phyloP scores from a whole-genome alignment of 1,140 invertebrate species.

The Bilobella aurantiaca region DNA sequence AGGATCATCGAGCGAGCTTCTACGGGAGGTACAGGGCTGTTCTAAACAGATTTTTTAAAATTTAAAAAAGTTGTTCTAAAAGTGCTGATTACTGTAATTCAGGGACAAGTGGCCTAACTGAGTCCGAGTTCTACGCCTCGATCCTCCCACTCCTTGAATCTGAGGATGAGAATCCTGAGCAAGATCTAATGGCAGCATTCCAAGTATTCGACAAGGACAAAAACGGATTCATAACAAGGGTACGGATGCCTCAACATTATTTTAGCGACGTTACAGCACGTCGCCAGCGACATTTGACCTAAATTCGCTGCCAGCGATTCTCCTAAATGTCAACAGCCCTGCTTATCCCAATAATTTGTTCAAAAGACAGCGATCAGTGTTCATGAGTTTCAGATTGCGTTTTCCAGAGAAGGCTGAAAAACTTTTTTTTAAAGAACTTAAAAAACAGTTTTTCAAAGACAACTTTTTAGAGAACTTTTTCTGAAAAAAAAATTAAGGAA shows the following conservation, averaged over 20 bases:
- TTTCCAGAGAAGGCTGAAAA: too few relatives aligned
- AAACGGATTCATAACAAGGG: slow-evolving; percentile 60
- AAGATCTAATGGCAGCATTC: slow-evolving; percentile 63
- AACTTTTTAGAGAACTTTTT: too few relatives aligned
- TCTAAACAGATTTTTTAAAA: too few relatives aligned
- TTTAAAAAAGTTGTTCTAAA: not conserved
- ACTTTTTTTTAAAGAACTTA: too few relatives aligned
- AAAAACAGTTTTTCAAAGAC: too few relatives aligned
- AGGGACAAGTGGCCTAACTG: not conserved
- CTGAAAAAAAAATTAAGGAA: too few relatives aligned
- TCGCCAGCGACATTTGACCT: not conserved
- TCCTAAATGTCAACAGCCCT: not conserved
- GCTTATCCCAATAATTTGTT: not conserved
- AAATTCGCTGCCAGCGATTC: not conserved
- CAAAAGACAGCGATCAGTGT: not conserved
- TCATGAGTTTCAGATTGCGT: too few relatives aligned
- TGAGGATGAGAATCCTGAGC: slow-evolving; percentile 45
- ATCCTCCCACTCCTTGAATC: slow-evolving; percentile 30
- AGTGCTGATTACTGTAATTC: not conserved
- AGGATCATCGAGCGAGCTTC: slow-evolving; percentile 59
- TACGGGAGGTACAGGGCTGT: slow-evolving; percentile 46
- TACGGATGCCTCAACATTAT: slow-evolving; percentile 26
- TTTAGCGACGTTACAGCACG: too few relatives aligned
- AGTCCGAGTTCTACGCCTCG: slow-evolving; percentile 22
- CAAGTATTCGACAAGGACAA: slow-evolving; percentile 64